Base-by-base conservation (phyloP, 2,113 vertebrate genomes). In the Anser brachyrhynchus region DNA sequence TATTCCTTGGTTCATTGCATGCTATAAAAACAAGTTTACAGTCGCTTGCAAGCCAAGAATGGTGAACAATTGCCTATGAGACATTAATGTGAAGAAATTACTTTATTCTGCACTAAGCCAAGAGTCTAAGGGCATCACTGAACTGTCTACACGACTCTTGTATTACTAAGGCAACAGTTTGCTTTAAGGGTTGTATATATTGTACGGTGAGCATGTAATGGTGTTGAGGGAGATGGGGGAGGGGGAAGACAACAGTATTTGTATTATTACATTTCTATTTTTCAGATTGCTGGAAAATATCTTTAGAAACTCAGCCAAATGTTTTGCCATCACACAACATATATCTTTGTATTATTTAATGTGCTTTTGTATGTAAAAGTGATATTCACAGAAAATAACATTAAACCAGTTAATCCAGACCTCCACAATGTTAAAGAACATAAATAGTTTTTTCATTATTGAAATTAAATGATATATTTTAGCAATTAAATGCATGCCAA, bases 81-180 rank as follows among this genome's bases (percentile, higher is more conserved):
- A 94, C 61, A 74, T 67, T 51, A 86, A 64, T 0, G 0, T 43
- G 69, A 58, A 46, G 26, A 79, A 82, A 86, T 89, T 44, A 83
- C n/a, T 83, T 80, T 31, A 83, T 83, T 59, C 49, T 9, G 11
- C 62, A 69, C 52, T 46, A 65, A 91, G 52, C 7, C 72, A 77
- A 55, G 79, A 89, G 71, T 92, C 59, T 74, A 33, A 70, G 81
- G 78, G 76, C 87, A 33, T 85, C 80, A 95, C 67, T 70, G 74
- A 92, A 92, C 76, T 67, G 57, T 17, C 78, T 57, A 65, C 55
- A 84, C 8, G 14, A 80, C 76, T 77, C 67, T 25, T 29, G n/a
- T 49, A 93, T 70, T 90, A 64, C 75, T 88, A 93, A 77, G 90
- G 67, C 88, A 96, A 92, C 83, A 91, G 72, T 84, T 86, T 80